Evolutionary conservation across 2,888 invertebrate genomes (phyloP), one percentile per base, ranked within the genome.

Genomic region (Melanostoma scalare): DNA sequence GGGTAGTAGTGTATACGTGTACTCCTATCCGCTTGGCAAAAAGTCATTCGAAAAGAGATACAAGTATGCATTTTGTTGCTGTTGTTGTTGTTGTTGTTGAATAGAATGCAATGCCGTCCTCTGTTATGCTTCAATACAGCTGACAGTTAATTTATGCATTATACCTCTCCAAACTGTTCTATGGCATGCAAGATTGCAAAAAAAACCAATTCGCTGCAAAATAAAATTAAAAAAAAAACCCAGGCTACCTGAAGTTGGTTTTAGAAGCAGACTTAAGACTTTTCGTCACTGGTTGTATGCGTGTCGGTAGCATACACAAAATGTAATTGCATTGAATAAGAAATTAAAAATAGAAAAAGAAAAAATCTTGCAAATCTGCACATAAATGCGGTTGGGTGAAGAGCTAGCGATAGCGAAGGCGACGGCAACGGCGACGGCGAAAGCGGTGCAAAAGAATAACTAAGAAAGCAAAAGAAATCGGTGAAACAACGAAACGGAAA

Each of bases 61-160:
- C 6, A 38, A 50, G 38, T 44, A 46, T 33, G 36, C 10, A 55
- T n/a, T 20, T 53, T 20, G 60, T 36, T 52, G 20, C 20, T 20
- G 20, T 20, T 72, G 2, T 31, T 9, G 35, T 6, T 20, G 5
- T 35, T 4, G 44, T 71, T 58, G 9, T 30, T 61, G 48, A 38
- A 61, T 61, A 50, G 72, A 77, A 71, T 71, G 58, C 52, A 71
- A 65, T 56, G 63, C 46, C 56, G 63, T 63, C 69, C 69, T 76
- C 40, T 67, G 72, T 63, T 77, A 55, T 73, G 72, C 72, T 77
- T 77, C 72, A 77, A 68, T 73, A 77, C 56, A 73, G 73, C 73
- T 77, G 77, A 77, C 68, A 73, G 76, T 68, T 73, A 73, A 69
- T 77, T 63, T 58, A 73, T 73, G 63, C 73, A 46, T 73, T 69